Percentiles rank a stretch among this genome's conserved stretches.
These are phyloP conservation scores for Willowsia nigromaculata DNA, from an alignment of 2,888 invertebrate species.

Conservation along the genomic window DNA sequence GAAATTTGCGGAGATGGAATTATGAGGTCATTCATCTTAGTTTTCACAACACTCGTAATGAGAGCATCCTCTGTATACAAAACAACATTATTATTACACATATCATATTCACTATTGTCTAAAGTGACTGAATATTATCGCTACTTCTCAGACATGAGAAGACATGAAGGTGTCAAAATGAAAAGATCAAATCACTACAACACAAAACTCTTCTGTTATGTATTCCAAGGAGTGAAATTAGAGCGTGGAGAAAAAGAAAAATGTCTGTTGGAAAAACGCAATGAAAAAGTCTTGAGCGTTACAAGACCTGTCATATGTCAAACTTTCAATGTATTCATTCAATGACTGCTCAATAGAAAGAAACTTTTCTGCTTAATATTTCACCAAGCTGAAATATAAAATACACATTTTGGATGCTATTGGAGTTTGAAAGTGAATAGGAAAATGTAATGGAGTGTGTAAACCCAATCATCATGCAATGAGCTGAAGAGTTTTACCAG, in stretches of 20 bases:
- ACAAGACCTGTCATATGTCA: conserved; percentile 53
- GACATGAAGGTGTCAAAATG: conserved; percentile 47
- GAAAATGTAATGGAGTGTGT: conserved; percentile 1
- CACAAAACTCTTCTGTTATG: neutral
- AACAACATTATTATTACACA: conserved; percentile 8
- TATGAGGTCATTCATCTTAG: conserved; percentile 41
- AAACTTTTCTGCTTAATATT: neutral
- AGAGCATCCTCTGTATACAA: neutral
- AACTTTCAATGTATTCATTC: conserved; percentile 25
- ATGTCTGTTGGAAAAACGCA: conserved; percentile 12
- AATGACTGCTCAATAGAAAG: neutral
- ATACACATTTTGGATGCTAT: neutral
- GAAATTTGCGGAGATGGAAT: neutral
- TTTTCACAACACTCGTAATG: neutral
- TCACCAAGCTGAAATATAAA: neutral
- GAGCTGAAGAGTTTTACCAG: neutral
- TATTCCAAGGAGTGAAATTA: conserved; percentile 24
- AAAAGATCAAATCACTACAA: neutral
- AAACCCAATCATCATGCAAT: conserved; percentile 10
- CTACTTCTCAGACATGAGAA: conserved; percentile 4
- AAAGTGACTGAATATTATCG: neutral
- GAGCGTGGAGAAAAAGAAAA: conserved; percentile 20
- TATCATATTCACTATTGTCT: conserved; percentile 7
- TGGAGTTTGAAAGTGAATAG: neutral
- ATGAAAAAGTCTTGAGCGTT: neutral